phyloP scores from a whole-genome alignment of 2,113 vertebrate genomes.

The Laticauda laticaudata region DNA sequence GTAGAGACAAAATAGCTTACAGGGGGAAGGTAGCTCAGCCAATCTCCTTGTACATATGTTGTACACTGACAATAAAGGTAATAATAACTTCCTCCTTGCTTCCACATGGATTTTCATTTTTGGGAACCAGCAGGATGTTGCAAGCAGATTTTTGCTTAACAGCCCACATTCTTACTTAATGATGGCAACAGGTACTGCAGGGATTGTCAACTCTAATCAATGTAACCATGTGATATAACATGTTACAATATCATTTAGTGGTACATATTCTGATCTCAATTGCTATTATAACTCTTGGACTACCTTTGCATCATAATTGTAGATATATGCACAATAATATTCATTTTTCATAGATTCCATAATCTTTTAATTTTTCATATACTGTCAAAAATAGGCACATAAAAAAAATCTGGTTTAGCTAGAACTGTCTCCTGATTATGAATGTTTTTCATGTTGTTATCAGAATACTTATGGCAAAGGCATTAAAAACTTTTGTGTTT shows the following conservation, averaged over 20 bases:
- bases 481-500: not conserved
- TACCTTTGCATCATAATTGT: not conserved
- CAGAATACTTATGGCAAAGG: not conserved
- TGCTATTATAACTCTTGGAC: not conserved
- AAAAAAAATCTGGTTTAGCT: not conserved
- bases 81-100: not conserved
- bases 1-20: too few species aligned
- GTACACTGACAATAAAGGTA: too few species aligned
- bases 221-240: not conserved
- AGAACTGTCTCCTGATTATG: not conserved
- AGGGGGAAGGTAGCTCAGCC: too few species aligned
- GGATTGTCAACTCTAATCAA: not conserved
- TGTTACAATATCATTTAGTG: not conserved
- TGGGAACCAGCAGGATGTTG: not conserved
- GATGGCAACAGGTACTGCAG: not conserved
- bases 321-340: not conserved
- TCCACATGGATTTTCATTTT: not conserved
- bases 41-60: too few species aligned
- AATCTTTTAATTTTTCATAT: not conserved
- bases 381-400: too few species aligned
- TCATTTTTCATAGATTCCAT: not conserved
- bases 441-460: not conserved
- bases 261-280: not conserved
- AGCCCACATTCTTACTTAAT: not conserved
- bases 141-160: not conserved